Evolutionary conservation across 2,888 invertebrate species (phyloP), one percentile per base, ranked within the genome.

Genomic region (Drosophila formosana): DNA sequence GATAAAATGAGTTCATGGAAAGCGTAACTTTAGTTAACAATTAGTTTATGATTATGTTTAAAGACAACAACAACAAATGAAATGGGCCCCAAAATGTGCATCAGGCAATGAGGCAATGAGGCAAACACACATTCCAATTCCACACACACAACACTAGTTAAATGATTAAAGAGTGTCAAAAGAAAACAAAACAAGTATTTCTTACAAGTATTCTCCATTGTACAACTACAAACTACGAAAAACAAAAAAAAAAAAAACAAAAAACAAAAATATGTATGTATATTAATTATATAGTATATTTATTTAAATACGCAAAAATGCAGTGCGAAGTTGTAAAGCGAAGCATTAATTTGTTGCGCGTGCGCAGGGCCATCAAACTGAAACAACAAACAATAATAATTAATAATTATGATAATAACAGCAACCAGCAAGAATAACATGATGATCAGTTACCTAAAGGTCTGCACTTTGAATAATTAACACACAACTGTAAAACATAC

Each of bases 141-240:
- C 78, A 73, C 18, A 18, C 18, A 18, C 18, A 18, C 64, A 73
- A 73, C 64, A 73, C 65, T 76, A 78, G 62, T 69, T 78, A 61
- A 78, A 60, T 63, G 63, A 63, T 64, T 56, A 45, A 67, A 51
- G 57, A 61, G 64, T 75, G 64, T 73, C 67, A 78, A 67, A 68
- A 53, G 50, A 76, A 77, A 78, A 78, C 67, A 78, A 67, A 68
- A 53, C 55, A 76, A 77, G 76, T 77, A 77, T 77, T 77, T 74
- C 74, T 46, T 66, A 62, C 39, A 78, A 77, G 76, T 77, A 77
- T 77, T 77, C 78, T 70, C 64, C 51, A 66, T 76, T 76, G 63
- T 78, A 78, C 63, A 66, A 72, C 23, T 63, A 25, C 39, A 41
- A 41, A 41, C 30, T 63, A 30, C 37, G 37, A 37, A 37, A 37